Evolutionary conservation across 2,113 vertebrate species (phyloP).

Genomic region (Menura novaehollandiae): DNA sequence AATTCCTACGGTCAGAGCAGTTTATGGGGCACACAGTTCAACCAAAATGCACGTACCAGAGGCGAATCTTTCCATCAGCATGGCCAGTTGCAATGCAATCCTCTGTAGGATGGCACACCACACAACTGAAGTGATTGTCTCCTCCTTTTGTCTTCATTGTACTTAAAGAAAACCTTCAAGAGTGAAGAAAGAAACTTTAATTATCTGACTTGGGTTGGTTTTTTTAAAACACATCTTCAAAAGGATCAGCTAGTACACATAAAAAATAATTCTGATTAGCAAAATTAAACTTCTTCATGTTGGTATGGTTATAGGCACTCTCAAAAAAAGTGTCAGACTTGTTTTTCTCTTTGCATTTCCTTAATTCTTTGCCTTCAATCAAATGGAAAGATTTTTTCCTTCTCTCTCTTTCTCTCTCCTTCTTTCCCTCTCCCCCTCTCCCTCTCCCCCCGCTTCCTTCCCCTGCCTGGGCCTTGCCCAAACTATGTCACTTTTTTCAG

Average conservation of each 20-base stretch:
- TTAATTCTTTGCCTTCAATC: neutral
- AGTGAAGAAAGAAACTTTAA: neutral
- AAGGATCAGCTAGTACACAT: neutral
- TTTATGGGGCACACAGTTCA: fast-evolving
- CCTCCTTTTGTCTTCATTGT: conserved; percentile 73
- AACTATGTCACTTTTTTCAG: neutral
- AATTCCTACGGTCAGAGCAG: neutral
- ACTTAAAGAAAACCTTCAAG: conserved; percentile 80
- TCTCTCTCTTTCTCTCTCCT: neutral
- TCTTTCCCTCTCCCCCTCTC: neutral
- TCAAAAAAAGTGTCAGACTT: neutral
- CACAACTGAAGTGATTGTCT: conserved; percentile 82
- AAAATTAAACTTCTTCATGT: neutral
- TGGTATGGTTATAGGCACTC: neutral
- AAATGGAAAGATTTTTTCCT: neutral
- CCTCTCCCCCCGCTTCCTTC: too few relatives aligned
- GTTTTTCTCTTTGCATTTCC: neutral
- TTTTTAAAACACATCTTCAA: neutral
- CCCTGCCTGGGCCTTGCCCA: neutral
- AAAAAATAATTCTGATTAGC: neutral
- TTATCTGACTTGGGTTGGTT: neutral
- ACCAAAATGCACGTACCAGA: conserved; percentile 78
- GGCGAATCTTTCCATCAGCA: conserved; percentile 89
- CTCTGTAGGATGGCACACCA: conserved; percentile 87
- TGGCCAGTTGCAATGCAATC: conserved; percentile 95